Percentiles rank a stretch among this genome's conserved stretches.
These are phyloP conservation scores for Dipodomys spectabilis DNA, from an alignment of 2,113 vertebrate species.

Conservation along the genomic window DNA sequence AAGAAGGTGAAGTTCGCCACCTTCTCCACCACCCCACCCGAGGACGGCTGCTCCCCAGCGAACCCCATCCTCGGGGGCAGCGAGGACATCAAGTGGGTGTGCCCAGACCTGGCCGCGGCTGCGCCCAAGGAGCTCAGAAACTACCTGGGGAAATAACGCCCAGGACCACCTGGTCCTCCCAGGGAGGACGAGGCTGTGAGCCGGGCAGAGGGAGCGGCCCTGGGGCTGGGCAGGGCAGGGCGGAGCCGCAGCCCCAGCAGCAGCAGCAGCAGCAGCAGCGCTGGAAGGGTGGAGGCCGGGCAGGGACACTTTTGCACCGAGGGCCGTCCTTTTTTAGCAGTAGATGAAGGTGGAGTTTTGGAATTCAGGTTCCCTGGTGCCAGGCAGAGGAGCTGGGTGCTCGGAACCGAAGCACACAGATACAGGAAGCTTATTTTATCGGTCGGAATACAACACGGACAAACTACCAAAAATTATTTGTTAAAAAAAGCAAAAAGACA, in stretches of 20 bases:
- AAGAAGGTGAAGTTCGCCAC: constrained; percentile 97
- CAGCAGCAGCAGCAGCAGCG: background rate
- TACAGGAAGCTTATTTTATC: constrained; percentile 55
- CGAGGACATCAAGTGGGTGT: constrained; percentile 95
- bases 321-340: background rate
- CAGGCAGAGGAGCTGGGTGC: background rate
- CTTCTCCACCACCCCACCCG: constrained; percentile 92
- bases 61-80: constrained; percentile 89
- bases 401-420: background rate
- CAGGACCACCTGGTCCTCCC: constrained; percentile 57
- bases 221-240: background rate
- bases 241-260: no score
- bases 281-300: constrained; percentile 70
- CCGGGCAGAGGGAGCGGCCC: background rate
- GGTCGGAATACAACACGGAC: constrained; percentile 60
- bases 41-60: constrained; percentile 88
- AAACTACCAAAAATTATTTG: constrained; percentile 86
- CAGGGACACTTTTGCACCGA: constrained; percentile 76
- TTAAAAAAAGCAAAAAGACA: constrained; percentile 77
- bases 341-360: background rate
- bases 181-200: no score
- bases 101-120: constrained; percentile 90
- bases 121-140: constrained; percentile 91
- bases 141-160: constrained; percentile 91
- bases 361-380: background rate